These are phyloP conservation scores for Lacanobia oleracea DNA, from an alignment of 2,888 invertebrate species.

Conservation along the genomic window DNA sequence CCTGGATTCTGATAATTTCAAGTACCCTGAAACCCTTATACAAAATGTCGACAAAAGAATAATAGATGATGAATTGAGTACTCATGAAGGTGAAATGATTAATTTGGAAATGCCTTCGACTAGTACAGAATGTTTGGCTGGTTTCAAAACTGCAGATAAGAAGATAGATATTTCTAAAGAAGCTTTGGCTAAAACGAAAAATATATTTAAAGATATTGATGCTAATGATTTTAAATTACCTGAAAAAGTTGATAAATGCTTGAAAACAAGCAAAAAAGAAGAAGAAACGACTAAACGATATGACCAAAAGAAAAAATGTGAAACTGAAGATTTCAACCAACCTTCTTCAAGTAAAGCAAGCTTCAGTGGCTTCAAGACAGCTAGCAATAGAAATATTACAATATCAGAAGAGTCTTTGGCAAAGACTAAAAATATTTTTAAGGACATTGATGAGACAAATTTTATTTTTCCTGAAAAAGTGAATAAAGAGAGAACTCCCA, in stretches of 20 bases:
- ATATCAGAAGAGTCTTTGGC: conserved; percentile 32
- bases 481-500: neutral
- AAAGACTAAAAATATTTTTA: conserved; percentile 39
- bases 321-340: neutral
- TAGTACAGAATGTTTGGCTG: conserved; percentile 14
- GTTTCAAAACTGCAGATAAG: conserved; percentile 46
- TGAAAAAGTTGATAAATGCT: neutral
- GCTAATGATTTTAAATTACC: conserved; percentile 12
- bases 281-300: neutral
- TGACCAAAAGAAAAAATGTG: neutral
- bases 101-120: conserved; percentile 17
- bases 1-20: conserved; percentile 47
- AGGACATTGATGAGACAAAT: conserved; percentile 32
- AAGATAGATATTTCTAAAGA: conserved; percentile 27
- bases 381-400: conserved; percentile 35
- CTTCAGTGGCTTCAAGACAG: conserved; percentile 41
- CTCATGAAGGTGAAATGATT: neutral
- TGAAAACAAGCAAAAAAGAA: neutral
- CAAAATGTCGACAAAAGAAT: neutral
- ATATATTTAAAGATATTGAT: conserved; percentile 47
- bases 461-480: neutral
- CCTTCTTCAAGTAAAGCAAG: conserved; percentile 8
- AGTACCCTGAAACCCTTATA: conserved; percentile 4
- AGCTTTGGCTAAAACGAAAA: conserved; percentile 24
- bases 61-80: neutral